A percentile compares a stretch with the other conserved stretches of the same genome.
These are phyloP conservation scores for Babylonia areolata DNA, from an alignment of 1,140 invertebrate species.

Conservation along the genomic window DNA sequence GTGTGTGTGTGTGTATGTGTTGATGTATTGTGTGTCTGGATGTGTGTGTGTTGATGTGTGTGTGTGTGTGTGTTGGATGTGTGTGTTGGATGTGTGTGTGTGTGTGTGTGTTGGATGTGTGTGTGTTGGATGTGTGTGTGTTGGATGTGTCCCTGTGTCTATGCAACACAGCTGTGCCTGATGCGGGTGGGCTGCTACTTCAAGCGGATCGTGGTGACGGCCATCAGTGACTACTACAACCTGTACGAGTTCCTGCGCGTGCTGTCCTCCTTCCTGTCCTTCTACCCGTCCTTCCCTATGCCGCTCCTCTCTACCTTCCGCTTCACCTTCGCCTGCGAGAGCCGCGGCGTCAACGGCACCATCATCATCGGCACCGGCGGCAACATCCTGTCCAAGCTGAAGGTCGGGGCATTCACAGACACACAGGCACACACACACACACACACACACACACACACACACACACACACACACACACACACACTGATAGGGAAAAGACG, in stretches of 20 bases:
- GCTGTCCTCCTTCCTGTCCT: slow-evolving; percentile 75
- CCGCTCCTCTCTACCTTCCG: slow-evolving; percentile 75
- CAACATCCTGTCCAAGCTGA: slow-evolving; percentile 70
- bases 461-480: too few relatives aligned
- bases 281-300: slow-evolving; percentile 69
- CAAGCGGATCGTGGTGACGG: slow-evolving; percentile 83
- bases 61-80: too few relatives aligned
- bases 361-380: slow-evolving; percentile 85
- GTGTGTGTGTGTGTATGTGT: too few relatives aligned
- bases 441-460: too few relatives aligned
- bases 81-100: too few relatives aligned
- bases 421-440: too few relatives aligned
- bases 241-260: slow-evolving; percentile 83
- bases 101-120: too few relatives aligned
- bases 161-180: slow-evolving; percentile 82
- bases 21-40: too few relatives aligned
- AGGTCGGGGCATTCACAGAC: not conserved
- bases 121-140: too few relatives aligned
- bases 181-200: slow-evolving; percentile 83
- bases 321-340: slow-evolving; percentile 89
- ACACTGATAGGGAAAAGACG: too few relatives aligned
- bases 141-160: too few relatives aligned
- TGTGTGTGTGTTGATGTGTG: too few relatives aligned
- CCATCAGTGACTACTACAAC: slow-evolving; percentile 88
- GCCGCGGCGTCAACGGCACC: slow-evolving; percentile 69